Conservation (phyloP, 1,140 invertebrate genomes). For the Drosophila parvula region DNA sequence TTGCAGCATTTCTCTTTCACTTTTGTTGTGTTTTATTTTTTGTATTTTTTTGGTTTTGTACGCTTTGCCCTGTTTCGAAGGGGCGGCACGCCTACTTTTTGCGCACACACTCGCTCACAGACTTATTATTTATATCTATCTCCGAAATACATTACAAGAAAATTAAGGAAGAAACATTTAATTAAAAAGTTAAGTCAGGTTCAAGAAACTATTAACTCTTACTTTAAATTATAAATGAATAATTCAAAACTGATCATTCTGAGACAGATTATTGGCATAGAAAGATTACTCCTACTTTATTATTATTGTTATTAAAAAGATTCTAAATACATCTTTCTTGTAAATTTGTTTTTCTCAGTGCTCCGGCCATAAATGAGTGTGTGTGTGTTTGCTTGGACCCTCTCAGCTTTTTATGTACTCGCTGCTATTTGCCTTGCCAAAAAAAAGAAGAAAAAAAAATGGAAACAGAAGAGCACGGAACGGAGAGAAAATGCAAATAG, state of each 20-base stretch:
- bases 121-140: constrained; percentile 74
- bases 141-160: constrained; percentile 17
- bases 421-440: constrained; percentile 70
- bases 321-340: not conserved
- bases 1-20: constrained; percentile 42
- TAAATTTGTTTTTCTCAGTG: not conserved
- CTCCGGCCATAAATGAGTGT: constrained; percentile 33
- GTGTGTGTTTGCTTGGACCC: constrained; percentile 45
- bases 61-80: constrained; percentile 41
- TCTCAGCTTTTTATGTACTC: constrained; percentile 74
- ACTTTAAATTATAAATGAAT: too few relatives aligned
- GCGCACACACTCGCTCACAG: constrained; percentile 40
- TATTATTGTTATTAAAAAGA: not conserved
- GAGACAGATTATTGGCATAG: too few relatives aligned
- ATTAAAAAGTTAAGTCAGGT: too few relatives aligned
- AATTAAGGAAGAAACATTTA: not conserved
- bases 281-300: too few relatives aligned
- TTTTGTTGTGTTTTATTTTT: constrained; percentile 21
- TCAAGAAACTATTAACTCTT: too few relatives aligned
- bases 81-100: constrained; percentile 71
- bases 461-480: constrained; percentile 26
- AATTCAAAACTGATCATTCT: too few relatives aligned
- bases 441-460: constrained; percentile 47
- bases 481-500: constrained; percentile 72
- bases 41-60: constrained; percentile 10